A percentile compares a stretch with the other conserved stretches of the same genome.
phyloP scores from a whole-genome alignment of 2,113 vertebrate genomes.

The Takifugu flavidus region DNA sequence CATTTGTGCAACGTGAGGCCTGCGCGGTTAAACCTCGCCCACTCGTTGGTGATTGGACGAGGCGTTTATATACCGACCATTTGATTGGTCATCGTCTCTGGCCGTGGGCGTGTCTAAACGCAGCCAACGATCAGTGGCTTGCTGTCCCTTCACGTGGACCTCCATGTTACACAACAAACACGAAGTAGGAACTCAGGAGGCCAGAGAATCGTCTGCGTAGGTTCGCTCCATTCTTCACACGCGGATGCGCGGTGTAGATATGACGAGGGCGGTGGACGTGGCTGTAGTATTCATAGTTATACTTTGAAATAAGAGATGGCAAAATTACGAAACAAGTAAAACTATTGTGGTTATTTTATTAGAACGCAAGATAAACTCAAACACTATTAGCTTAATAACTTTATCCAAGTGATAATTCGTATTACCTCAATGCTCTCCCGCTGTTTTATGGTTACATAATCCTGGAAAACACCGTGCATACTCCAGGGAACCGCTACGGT shows the following conservation, averaged over 20 bases:
- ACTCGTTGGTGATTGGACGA: slow-evolving; percentile 42
- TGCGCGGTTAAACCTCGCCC: slow-evolving; percentile 32
- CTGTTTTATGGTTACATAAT: background rate
- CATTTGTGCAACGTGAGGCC: slow-evolving; percentile 76
- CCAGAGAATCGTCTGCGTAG: background rate
- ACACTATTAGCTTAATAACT: too few relatives aligned
- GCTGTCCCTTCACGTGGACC: slow-evolving; percentile 66
- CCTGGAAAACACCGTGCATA: background rate
- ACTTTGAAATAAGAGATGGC: too few relatives aligned
- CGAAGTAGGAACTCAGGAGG: background rate
- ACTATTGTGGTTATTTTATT: too few relatives aligned
- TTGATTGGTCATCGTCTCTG: slow-evolving; percentile 30
- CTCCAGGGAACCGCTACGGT: background rate
- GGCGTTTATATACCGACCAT: fast-evolving
- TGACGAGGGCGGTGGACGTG: background rate
- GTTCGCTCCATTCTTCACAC: background rate
- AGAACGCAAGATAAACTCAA: too few relatives aligned
- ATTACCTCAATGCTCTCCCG: background rate
- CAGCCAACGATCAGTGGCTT: background rate
- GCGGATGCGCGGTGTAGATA: background rate
- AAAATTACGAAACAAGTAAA: too few relatives aligned
- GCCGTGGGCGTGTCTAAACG: background rate
- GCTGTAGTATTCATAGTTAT: too few relatives aligned
- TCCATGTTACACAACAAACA: slow-evolving; percentile 71
- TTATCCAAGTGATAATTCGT: too few relatives aligned